phyloP scores from a whole-genome alignment of 2,888 invertebrate genomes.

The Drosophila buzzatii region DNA sequence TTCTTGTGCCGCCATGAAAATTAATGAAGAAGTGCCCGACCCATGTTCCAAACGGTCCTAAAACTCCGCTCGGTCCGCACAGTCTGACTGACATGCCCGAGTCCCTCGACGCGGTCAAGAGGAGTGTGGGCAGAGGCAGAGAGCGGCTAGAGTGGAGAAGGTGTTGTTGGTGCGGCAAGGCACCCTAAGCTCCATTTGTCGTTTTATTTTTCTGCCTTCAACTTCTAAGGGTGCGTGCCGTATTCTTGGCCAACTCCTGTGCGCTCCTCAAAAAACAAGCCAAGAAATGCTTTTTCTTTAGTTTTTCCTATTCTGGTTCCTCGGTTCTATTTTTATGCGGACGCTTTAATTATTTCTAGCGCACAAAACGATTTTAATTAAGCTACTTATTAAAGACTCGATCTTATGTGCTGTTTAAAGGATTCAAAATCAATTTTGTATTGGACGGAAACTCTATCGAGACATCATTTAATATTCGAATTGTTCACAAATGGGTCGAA shows the following conservation, averaged over 20 bases:
- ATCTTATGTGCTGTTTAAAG: background rate
- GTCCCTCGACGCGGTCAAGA: conserved; percentile 16
- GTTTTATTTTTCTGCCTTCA: conserved; percentile 37
- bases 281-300: conserved; percentile 10
- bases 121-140: background rate
- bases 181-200: conserved; percentile 50
- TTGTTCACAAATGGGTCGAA: background rate
- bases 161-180: conserved; percentile 7
- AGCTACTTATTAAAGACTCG: conserved; percentile 2
- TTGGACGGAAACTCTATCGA: background rate
- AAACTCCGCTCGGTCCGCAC: conserved; percentile 52
- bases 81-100: conserved; percentile 54
- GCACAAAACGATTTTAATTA: conserved; percentile 4
- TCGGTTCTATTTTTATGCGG: conserved; percentile 24
- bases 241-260: conserved; percentile 25
- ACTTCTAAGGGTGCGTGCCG: conserved; percentile 54
- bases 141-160: background rate
- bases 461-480: background rate
- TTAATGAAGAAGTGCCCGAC: conserved; percentile 82
- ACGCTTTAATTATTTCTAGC: conserved; percentile 12
- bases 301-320: background rate
- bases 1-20: conserved; percentile 81
- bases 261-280: conserved; percentile 19
- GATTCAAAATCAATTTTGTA: conserved; percentile 7
- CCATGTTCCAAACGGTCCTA: conserved; percentile 76